Evolutionary conservation across 2,888 invertebrate genomes (phyloP), one percentile per base, ranked within the genome.

Genomic region (Trissolcus brochymenae): DNA sequence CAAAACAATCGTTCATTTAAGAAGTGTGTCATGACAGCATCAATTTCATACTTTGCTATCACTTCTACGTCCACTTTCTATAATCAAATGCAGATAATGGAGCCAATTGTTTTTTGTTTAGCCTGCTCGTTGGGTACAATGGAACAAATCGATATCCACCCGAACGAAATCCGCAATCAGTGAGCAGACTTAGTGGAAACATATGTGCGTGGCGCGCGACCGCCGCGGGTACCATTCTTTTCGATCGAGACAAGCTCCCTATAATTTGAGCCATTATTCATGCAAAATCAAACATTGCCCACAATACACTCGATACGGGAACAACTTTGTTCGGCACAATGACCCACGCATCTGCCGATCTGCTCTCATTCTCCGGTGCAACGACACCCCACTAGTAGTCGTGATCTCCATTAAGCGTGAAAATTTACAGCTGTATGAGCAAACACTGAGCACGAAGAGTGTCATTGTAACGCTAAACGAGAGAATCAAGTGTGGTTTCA

Each of bases 371-470:
- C 46, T 46, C 7, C 65, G 59, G 35, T 53, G 25, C 55, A 25
- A 17, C 60, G 57, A 54, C 73, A 72, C 76, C 72, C 71, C 60
- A 55, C 54, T 46, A 41, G 65, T 61, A 64, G 64, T 76, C 65
- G 56, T 40, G 65, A 60, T 67, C 64, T 72, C 68, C 66, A 76
- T 79, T 79, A 64, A 66, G 79, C 60, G 76, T 56, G 70, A 79
- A 76, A 61, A 74, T 79, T 79, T 79, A 76, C 79, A 79, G 79
- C 76, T 79, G 79, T 67, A 64, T 71, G 70, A 54, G 59, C 74
- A 67, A 79, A 62, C 68, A 62, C 57, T 41, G 56, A 54, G 66
- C 64, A 29, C 54, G 29, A 67, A 66, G 50, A 50, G 76, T 61
- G 66, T 76, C 76, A 73, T 66, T 76, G 73, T 73, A 66, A 68